Base-by-base conservation (phyloP, 2,888 invertebrate species). In the Nymphalis c-album region DNA sequence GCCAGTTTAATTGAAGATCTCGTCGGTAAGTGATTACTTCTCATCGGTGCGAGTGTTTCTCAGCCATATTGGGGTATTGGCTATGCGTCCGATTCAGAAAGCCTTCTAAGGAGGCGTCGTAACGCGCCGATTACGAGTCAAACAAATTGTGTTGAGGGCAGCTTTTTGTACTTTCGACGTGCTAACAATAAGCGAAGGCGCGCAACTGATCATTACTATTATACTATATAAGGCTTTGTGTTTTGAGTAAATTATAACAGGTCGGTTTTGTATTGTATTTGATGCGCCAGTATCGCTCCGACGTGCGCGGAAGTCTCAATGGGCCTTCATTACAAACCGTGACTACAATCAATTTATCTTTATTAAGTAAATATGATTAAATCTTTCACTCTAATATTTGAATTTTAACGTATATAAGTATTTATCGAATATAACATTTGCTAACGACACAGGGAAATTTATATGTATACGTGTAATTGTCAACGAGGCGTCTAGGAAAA, bases 161-260 rank as follows among this genome's bases (percentile, higher is more conserved):
- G 76, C 87, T 89, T 88, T 87, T 91, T 91, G 84, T 89, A 79
- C 80, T 83, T 84, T 82, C 78, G 90, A 91, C 88, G 84, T 88
- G 90, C 86, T 88, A 90, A 92, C 91, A 92, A 92, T 90, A 85
- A 86, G 78, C 77, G 77, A 80, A 85, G 86, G 84, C 83, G 78
- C 83, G 85, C 87, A 91, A 90, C 90, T 88, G 91, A 91, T 91
- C 90, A 91, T 91, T 91, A 90, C 86, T 86, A 91, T 90, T 91
- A 90, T 89, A 82, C 88, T 87, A 73, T 88, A 87, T 87, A 90
- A 84, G 91, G 91, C 90, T 90, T 91, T 92, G 91, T 92, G 86
- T 92, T 91, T 92, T 91, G 91, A 90, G 91, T 91, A 91, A 92
- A 91, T 91, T 91, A 91, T 92, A 91, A 91, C 90, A 90, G 88